These are phyloP conservation scores for Ifrita kowaldi DNA, from an alignment of 2,113 vertebrate species.

Conservation along the genomic window DNA sequence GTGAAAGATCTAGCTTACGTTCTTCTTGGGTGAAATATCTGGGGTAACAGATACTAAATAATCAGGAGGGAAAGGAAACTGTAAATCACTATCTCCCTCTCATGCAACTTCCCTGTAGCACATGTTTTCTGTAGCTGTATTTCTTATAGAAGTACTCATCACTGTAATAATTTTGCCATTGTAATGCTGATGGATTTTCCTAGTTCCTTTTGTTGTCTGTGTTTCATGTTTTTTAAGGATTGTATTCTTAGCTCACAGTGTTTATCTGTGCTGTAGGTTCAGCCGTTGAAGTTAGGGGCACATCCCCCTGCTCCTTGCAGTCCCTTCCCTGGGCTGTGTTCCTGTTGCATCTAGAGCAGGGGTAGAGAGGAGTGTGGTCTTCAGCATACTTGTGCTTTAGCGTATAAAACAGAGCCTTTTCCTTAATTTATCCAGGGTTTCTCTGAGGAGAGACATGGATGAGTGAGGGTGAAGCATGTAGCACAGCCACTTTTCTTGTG, in stretches of 20 bases:
- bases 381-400: not conserved
- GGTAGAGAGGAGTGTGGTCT: rapidly evolving
- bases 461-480: not conserved
- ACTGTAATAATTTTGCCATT: not conserved
- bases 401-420: not conserved
- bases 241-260: not conserved
- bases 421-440: not conserved
- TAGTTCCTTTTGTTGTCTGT: not conserved
- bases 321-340: not conserved
- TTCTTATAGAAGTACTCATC: not conserved
- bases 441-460: not conserved
- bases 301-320: not conserved
- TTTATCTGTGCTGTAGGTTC: not conserved
- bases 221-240: not conserved
- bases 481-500: not conserved
- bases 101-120: not conserved
- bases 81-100: not conserved
- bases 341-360: not conserved
- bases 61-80: not conserved
- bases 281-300: not conserved
- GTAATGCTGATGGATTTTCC: not conserved
- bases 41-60: not conserved
- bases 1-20: not conserved
- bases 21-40: not conserved
- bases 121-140: not conserved